Conservation (phyloP, 2,888 invertebrate genomes). For the Ormyrus rosae region DNA sequence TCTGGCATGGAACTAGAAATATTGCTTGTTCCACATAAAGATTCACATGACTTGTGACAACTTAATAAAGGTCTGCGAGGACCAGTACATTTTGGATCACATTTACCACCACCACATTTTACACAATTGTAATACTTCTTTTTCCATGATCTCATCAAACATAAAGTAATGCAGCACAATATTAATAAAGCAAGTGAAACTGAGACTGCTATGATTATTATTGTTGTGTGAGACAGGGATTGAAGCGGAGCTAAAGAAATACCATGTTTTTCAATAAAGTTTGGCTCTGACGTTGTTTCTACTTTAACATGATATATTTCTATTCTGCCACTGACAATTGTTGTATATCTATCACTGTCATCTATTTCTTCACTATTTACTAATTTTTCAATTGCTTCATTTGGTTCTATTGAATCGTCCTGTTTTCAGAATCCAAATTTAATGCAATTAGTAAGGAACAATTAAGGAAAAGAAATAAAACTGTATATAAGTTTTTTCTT, state of each 20-base stretch:
- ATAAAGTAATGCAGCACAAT: conserved; percentile 46
- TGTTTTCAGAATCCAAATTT: no score
- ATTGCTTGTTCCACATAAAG: conserved; percentile 42
- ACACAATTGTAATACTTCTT: conserved; percentile 56
- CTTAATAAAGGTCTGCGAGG: conserved; percentile 52
- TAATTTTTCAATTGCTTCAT: no score
- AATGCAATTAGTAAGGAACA: no score
- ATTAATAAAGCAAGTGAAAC: conserved; percentile 41
- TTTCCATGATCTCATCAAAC: conserved; percentile 46
- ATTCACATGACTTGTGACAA: conserved; percentile 44
- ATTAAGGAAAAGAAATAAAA: no score
- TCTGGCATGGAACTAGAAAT: conserved; percentile 30
- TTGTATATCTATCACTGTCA: no score
- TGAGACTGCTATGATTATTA: conserved; percentile 35
- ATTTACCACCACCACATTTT: conserved; percentile 22
- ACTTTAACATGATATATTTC: conserved; percentile 39
- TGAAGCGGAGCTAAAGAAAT: neutral
- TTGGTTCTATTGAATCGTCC: no score
- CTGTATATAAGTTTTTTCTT: no score
- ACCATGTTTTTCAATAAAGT: neutral
- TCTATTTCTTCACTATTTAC: no score
- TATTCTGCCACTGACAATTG: neutral
- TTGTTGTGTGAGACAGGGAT: conserved; percentile 6
- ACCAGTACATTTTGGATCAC: conserved; percentile 40
- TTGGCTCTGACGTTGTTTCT: conserved; percentile 29